Evolutionary conservation across 1,140 invertebrate species (phyloP), one percentile per base, ranked within the genome.

Genomic region (Asbolus verrucosus): DNA sequence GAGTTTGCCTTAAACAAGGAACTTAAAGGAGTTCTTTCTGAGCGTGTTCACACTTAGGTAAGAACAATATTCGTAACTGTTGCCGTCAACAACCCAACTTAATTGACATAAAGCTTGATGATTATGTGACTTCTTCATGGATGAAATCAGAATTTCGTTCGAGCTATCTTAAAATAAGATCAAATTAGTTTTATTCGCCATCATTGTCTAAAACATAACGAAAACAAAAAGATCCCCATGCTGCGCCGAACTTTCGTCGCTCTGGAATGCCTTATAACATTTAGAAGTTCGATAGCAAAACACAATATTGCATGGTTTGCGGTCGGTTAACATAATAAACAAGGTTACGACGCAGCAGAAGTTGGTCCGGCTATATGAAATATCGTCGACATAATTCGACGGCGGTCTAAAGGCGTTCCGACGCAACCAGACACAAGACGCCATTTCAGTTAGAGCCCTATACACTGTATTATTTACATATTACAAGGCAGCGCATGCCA

Each of bases 401-500:
- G n/a, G n/a, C n/a, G n/a, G n/a, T n/a, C 9, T 54, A n/a, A 36
- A 36, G 33, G 33, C 33, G 33, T 11, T 36, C 33, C 33, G 11
- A 11, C 33, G 5, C 19, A 54, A 54, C 46, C 46, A 54, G 46
- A 54, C 46, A 54, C 46, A 54, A 54, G 46, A 54, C 46, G 46
- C 46, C 46, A 54, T 54, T 54, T 54, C 46, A 54, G 46, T 54
- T 54, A 54, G 46, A 21, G 46, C 21, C 13, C 46, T 14, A 54
- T 54, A 54, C 46, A 54, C 46, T 54, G 46, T 30, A 54, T 54
- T 54, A 54, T 54, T 54, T 54, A 54, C 46, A 54, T 54, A 54
- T 54, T 54, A 54, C 46, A 54, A 54, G 46, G 46, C 46, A 54
- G 46, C 11, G 46, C 46, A 54, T 18, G 41, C 41, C 41, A 16